phyloP scores from a whole-genome alignment of 2,888 invertebrate species.

The Arctia plantaginis region DNA sequence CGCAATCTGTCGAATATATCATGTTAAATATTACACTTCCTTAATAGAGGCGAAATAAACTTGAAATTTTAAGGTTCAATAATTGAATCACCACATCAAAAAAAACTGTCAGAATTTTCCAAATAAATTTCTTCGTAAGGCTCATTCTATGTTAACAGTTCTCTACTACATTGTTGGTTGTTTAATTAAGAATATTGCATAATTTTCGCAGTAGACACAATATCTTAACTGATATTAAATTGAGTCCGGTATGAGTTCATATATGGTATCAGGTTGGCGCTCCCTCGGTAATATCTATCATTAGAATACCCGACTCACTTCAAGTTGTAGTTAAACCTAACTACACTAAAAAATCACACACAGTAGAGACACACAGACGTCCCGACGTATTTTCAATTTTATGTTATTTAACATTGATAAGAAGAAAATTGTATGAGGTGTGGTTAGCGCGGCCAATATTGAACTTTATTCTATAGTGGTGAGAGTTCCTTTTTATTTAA shows the following conservation, averaged over 20 bases:
- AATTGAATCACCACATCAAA: not conserved
- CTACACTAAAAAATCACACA: too few species aligned
- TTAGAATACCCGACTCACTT: not conserved
- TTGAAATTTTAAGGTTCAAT: not conserved
- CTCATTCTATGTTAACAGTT: too few species aligned
- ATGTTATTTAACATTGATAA: too few species aligned
- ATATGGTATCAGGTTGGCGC: not conserved
- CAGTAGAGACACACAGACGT: too few species aligned
- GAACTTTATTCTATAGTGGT: not conserved
- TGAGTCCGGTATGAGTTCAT: not conserved
- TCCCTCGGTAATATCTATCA: not conserved
- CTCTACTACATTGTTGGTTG: not conserved
- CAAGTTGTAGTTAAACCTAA: too few species aligned
- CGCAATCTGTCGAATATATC: too few species aligned
- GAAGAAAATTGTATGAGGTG: not conserved
- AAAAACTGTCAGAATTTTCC: not conserved
- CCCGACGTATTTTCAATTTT: not conserved
- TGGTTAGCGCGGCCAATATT: not conserved
- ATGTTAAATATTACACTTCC: too few species aligned
- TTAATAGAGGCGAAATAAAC: too few species aligned
- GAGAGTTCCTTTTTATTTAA: not conserved
- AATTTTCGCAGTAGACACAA: not conserved
- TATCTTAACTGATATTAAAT: not conserved
- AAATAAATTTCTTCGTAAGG: not conserved
- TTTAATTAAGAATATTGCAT: not conserved